Percentiles rank a stretch among this genome's conserved stretches.
phyloP scores from a whole-genome alignment of 2,888 invertebrate species.

The Rotaria sp. region DNA sequence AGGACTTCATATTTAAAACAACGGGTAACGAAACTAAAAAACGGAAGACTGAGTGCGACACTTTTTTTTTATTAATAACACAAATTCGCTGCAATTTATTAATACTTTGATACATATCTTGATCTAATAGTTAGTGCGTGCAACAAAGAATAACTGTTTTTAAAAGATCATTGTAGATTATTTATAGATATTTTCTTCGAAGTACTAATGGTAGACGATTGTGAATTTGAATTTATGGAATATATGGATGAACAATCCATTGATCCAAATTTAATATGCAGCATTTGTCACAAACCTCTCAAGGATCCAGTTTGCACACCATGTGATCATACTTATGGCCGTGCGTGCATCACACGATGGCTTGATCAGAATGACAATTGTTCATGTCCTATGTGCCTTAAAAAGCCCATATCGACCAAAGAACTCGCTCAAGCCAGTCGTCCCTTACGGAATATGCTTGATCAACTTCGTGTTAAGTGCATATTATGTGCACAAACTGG shows the following conservation, averaged over 20 bases:
- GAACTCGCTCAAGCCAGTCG: neutral
- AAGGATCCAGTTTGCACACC: neutral
- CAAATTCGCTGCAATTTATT: too few relatives aligned
- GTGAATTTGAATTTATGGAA: neutral
- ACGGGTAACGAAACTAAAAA: too few relatives aligned
- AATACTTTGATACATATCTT: too few relatives aligned
- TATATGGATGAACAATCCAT: neutral
- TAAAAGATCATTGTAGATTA: neutral
- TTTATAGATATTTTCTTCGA: neutral
- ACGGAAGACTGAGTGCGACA: too few relatives aligned
- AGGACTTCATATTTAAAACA: too few relatives aligned
- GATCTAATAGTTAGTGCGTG: too few relatives aligned
- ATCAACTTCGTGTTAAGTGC: neutral
- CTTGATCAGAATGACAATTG: neutral
- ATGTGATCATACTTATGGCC: constrained; percentile 5
- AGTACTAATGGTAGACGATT: neutral
- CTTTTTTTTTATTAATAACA: too few relatives aligned
- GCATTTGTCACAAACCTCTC: neutral
- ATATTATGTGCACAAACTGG: neutral
- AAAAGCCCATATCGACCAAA: neutral
- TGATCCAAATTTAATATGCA: neutral
- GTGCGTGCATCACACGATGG: neutral
- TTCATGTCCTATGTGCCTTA: neutral
- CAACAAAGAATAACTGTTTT: too few relatives aligned
- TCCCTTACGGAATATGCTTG: neutral